phyloP scores from a whole-genome alignment of 2,797 vertebrate genomes.

The Cynodonichthys magdalenae region DNA sequence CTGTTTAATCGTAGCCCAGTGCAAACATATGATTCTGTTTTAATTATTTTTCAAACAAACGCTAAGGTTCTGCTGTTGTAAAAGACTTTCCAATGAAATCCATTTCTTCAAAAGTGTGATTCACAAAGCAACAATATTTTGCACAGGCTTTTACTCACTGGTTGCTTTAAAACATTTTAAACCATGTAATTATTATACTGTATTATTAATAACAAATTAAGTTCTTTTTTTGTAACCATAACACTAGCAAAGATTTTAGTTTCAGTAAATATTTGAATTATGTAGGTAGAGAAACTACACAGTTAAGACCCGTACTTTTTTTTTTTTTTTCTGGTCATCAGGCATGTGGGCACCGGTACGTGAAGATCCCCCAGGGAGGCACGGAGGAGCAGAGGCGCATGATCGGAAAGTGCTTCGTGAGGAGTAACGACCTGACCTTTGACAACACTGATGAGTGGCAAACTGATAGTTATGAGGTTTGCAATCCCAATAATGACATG shows the following conservation, averaged over 20 bases:
- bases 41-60: not conserved
- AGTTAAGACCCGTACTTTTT: not conserved
- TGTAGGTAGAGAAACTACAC: not conserved
- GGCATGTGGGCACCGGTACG: constrained; percentile 94
- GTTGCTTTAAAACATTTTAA: not conserved
- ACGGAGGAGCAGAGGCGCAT: constrained; percentile 85
- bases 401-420: constrained; percentile 92
- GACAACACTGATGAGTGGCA: constrained; percentile 89
- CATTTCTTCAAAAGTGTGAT: not conserved
- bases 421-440: constrained; percentile 86
- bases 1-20: not conserved
- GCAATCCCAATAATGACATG: constrained; percentile 82
- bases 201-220: not conserved
- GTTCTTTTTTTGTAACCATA: not conserved
- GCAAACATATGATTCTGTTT: not conserved
- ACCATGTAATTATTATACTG: no score
- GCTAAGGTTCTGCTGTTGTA: not conserved
- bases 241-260: no score
- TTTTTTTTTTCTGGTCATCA: constrained; percentile 51
- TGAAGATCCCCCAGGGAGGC: constrained; percentile 79
- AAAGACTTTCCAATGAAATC: not conserved
- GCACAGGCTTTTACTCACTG: no score
- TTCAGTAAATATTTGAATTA: not conserved
- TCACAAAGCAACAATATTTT: not conserved
- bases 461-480: constrained; percentile 85